Evolutionary conservation across 2,888 invertebrate genomes (phyloP).

Genomic region (Epinotia bilunana): DNA sequence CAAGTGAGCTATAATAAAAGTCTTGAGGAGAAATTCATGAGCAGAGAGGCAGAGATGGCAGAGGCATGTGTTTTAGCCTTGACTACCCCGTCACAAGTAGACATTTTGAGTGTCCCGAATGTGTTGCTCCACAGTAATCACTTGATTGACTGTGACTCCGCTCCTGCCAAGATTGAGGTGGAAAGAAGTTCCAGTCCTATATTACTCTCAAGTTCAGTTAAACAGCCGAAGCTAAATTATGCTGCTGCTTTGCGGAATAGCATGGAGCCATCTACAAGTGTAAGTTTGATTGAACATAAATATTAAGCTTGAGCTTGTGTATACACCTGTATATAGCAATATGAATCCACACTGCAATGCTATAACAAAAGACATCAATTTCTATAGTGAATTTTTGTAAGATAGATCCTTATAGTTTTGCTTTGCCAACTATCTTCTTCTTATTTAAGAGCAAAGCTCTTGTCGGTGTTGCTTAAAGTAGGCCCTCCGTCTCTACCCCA

Average conservation of each 20-base stretch:
- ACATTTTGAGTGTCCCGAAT: conserved; percentile 68
- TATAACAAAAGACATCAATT: background rate
- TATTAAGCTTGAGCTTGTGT: background rate
- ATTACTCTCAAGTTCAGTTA: conserved; percentile 56
- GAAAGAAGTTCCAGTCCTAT: conserved; percentile 64
- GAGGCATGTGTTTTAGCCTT: conserved; percentile 73
- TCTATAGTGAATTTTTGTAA: background rate
- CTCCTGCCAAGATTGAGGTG: conserved; percentile 60
- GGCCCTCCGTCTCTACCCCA: no score
- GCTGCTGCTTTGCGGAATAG: conserved; percentile 70
- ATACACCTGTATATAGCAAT: background rate
- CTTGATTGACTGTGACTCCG: conserved; percentile 57
- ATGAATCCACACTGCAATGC: background rate
- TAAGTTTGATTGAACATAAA: conserved; percentile 57
- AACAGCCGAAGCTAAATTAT: conserved; percentile 67
- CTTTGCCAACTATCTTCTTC: no score
- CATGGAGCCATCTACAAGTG: conserved; percentile 68
- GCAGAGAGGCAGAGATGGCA: conserved; percentile 73
- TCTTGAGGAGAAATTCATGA: conserved; percentile 63
- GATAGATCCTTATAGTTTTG: background rate
- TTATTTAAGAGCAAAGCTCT: no score
- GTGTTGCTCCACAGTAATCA: conserved; percentile 61
- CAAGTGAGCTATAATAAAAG: conserved; percentile 64
- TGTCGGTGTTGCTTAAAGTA: no score
- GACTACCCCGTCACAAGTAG: conserved; percentile 63